A percentile compares a stretch with the other conserved stretches of the same genome.
Evolutionary conservation across 1,140 invertebrate genomes (phyloP).

Genomic region (Drosophila busckii): DNA sequence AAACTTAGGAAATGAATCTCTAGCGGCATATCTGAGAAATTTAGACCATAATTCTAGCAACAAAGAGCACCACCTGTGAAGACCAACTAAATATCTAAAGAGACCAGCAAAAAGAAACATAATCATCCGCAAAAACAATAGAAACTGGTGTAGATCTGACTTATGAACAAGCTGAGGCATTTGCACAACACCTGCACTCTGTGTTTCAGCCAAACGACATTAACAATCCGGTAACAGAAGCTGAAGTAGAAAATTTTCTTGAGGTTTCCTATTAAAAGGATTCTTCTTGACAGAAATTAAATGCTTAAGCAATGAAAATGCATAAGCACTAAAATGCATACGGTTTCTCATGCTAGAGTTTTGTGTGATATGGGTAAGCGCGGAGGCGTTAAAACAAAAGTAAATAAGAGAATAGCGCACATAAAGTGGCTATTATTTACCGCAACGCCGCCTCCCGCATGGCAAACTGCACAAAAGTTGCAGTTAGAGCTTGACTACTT

Average conservation of each 20-base stretch:
- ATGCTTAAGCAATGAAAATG: slow-evolving; percentile 27
- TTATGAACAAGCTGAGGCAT: slow-evolving; percentile 8
- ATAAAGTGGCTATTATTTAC: no score
- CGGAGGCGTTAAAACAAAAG: no score
- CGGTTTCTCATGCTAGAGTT: slow-evolving; percentile 5
- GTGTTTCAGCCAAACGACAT: slow-evolving; percentile 9
- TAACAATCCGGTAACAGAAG: slow-evolving; percentile 1
- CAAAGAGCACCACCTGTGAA: no score
- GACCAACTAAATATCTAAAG: no score
- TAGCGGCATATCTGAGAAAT: slow-evolving; percentile 6
- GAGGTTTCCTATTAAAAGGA: no score
- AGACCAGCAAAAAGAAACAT: slow-evolving; percentile 9
- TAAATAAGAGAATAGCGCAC: no score
- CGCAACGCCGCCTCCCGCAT: no score
- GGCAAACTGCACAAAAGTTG: no score
- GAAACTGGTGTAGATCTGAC: slow-evolving; percentile 1
- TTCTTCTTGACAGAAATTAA: slow-evolving; percentile 24
- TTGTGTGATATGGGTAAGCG: no score
- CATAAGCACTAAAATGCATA: slow-evolving; percentile 24
- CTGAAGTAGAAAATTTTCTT: no score
- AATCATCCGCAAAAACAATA: slow-evolving; percentile 1
- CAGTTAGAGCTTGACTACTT: no score
- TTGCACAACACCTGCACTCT: slow-evolving; percentile 8
- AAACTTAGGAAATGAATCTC: slow-evolving; percentile 13
- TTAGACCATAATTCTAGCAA: slow-evolving; percentile 4